These are phyloP conservation scores for Drosophila asahinai DNA, from an alignment of 1,140 invertebrate species.

Conservation along the genomic window DNA sequence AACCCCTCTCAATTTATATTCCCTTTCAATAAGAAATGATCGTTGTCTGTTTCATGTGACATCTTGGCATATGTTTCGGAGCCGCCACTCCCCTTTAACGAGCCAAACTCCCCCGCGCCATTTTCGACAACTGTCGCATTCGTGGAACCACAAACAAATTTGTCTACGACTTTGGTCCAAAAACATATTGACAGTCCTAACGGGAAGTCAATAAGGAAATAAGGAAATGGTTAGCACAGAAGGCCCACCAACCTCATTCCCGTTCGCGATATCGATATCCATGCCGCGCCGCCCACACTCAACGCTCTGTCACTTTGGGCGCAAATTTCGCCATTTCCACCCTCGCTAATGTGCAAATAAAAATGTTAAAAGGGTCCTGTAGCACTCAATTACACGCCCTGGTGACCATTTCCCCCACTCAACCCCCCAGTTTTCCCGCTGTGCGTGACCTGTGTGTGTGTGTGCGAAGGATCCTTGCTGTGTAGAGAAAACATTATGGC, in stretches of 20 bases:
- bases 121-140: conserved; percentile 64
- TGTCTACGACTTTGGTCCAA: conserved; percentile 72
- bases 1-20: conserved; percentile 17
- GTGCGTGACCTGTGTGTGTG: conserved; percentile 68
- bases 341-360: conserved; percentile 85
- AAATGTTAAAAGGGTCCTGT: conserved; percentile 85
- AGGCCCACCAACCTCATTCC: neutral
- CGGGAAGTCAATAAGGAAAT: conserved; percentile 67
- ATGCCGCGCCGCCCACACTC: conserved; percentile 70
- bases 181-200: conserved; percentile 74
- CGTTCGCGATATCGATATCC: conserved; percentile 5
- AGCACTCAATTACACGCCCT: conserved; percentile 85
- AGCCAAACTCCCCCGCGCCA: neutral
- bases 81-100: conserved; percentile 14
- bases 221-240: conserved; percentile 42
- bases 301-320: conserved; percentile 82
- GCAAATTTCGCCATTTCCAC: conserved; percentile 83
- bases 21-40: conserved; percentile 20
- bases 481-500: conserved; percentile 81
- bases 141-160: conserved; percentile 78
- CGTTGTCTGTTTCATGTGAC: conserved; percentile 16
- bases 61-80: conserved; percentile 60
- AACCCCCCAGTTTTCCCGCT: conserved; percentile 12
- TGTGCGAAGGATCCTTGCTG: conserved; percentile 53
- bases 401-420: conserved; percentile 80